Percentiles rank a stretch among this genome's conserved stretches.
Evolutionary conservation across 2,113 vertebrate species (phyloP).

Genomic region (Notechis scutatus): DNA sequence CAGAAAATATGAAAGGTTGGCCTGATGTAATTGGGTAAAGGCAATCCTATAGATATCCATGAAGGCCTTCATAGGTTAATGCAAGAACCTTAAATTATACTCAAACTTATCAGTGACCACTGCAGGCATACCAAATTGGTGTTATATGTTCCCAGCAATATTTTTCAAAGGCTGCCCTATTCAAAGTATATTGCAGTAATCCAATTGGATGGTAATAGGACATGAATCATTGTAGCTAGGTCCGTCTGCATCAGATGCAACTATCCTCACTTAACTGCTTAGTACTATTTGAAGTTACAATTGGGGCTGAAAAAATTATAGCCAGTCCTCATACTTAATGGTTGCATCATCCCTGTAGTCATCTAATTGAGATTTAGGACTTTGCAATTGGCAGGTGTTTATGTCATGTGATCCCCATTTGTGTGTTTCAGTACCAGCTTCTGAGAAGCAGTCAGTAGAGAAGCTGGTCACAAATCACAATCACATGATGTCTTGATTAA

Average conservation of each 20-base stretch:
- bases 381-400: background rate
- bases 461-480: background rate
- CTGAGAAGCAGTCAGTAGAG: background rate
- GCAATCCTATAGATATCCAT: background rate
- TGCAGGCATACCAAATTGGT: background rate
- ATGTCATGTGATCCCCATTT: background rate
- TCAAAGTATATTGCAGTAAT: background rate
- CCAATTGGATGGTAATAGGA: background rate
- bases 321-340: background rate
- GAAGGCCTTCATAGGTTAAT: background rate
- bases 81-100: background rate
- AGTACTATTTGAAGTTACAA: background rate
- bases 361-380: background rate
- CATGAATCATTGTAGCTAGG: background rate
- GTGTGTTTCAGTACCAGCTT: background rate
- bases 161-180: background rate
- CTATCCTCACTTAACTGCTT: background rate
- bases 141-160: background rate
- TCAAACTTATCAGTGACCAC: background rate
- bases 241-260: background rate
- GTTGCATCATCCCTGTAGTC: background rate
- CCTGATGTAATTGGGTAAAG: background rate
- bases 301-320: background rate
- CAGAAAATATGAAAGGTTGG: background rate
- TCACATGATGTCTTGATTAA: background rate